A percentile compares a stretch with the other conserved stretches of the same genome.
Conservation (phyloP, 1,140 invertebrate species). For the Pseudomyrmex pallidus region DNA sequence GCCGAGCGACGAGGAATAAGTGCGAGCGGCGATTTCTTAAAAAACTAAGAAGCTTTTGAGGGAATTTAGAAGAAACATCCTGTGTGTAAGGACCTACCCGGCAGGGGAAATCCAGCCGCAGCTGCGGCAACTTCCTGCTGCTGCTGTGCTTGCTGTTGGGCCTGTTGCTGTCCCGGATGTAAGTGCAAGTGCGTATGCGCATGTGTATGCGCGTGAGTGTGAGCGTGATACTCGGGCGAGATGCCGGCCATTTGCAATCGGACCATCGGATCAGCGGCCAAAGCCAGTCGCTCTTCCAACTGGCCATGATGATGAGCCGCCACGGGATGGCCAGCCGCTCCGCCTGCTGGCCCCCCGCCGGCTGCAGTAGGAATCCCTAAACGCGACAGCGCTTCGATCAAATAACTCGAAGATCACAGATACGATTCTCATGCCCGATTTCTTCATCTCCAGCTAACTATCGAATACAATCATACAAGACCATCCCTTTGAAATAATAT, state of each 20-base stretch:
- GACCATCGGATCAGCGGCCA: slow-evolving; percentile 91
- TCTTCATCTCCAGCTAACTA: slow-evolving; percentile 53
- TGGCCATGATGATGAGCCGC: slow-evolving; percentile 86
- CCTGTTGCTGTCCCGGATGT: slow-evolving; percentile 93
- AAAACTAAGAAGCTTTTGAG: slow-evolving; percentile 27
- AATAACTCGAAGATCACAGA: slow-evolving; percentile 66
- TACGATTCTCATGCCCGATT: slow-evolving; percentile 56
- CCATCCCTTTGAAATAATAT: neutral
- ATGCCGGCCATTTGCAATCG: slow-evolving; percentile 95
- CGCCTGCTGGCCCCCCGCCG: slow-evolving; percentile 85
- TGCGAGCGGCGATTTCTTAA: slow-evolving; percentile 41
- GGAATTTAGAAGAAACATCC: slow-evolving; percentile 72
- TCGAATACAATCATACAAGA: slow-evolving; percentile 28
- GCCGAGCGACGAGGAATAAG: slow-evolving; percentile 55
- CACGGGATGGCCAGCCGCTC: slow-evolving; percentile 81
- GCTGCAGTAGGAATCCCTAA: slow-evolving; percentile 85
- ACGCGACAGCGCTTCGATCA: slow-evolving; percentile 83
- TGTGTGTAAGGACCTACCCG: slow-evolving; percentile 85
- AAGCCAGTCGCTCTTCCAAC: slow-evolving; percentile 89
- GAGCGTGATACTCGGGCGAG: slow-evolving; percentile 92
- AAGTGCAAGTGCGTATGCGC: slow-evolving; percentile 96
- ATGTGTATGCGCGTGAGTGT: slow-evolving; percentile 94
- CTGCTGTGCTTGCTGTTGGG: slow-evolving; percentile 88
- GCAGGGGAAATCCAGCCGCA: slow-evolving; percentile 87
- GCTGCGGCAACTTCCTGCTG: slow-evolving; percentile 85